These are phyloP conservation scores for Falco columbarius DNA, from an alignment of 2,797 vertebrate genomes.

Conservation along the genomic window DNA sequence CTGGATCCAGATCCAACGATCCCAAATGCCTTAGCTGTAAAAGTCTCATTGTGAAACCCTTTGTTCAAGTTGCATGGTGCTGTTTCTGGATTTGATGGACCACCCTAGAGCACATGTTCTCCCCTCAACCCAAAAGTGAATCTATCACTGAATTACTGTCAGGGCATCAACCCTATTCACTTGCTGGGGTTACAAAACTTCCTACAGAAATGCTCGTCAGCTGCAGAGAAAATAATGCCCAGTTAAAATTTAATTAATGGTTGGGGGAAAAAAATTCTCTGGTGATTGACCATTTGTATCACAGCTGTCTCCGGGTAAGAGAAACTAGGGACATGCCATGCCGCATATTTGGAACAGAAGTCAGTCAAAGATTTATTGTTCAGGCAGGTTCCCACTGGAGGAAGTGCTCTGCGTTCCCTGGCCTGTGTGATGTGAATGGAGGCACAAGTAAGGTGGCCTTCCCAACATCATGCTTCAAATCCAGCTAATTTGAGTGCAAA, in stretches of 20 bases:
- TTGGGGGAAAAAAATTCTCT: background rate
- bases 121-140: background rate
- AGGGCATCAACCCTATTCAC: background rate
- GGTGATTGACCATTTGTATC: background rate
- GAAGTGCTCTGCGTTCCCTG: background rate
- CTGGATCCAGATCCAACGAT: background rate
- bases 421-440: background rate
- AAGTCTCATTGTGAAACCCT: slow-evolving; percentile 41
- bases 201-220: background rate
- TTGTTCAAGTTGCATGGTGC: background rate
- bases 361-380: background rate
- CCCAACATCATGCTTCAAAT: background rate
- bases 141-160: background rate
- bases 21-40: background rate
- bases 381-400: background rate
- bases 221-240: background rate
- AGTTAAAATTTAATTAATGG: background rate
- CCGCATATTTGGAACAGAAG: background rate
- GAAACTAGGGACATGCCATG: background rate
- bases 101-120: slow-evolving; percentile 16
- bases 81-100: slow-evolving; percentile 7
- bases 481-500: background rate
- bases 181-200: background rate
- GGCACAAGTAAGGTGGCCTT: background rate
- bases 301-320: background rate